A percentile compares a stretch with the other conserved stretches of the same genome.
These are phyloP conservation scores for Panulirus ornatus DNA, from an alignment of 1,140 invertebrate genomes.

Conservation along the genomic window DNA sequence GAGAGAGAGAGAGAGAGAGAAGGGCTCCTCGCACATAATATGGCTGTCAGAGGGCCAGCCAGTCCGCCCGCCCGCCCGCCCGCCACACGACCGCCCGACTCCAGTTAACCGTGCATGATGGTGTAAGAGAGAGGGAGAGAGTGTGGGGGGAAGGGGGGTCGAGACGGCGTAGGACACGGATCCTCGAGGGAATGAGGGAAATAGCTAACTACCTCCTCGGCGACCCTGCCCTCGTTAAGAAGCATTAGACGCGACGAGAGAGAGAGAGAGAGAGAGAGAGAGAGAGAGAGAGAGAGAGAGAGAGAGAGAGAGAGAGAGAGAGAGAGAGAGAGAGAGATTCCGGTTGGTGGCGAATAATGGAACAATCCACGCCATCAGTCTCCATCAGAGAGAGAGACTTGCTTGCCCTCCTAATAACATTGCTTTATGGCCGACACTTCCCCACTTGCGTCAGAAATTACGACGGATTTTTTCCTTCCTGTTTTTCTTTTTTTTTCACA, in stretches of 20 bases:
- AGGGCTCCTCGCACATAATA: too few species aligned
- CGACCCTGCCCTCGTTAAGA: too few species aligned
- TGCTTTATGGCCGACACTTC: conserved; percentile 22
- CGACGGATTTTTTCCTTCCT: too few species aligned
- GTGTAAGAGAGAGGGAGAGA: not conserved
- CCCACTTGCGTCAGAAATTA: conserved; percentile 29
- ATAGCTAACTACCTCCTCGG: too few species aligned
- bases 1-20: not conserved
- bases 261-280: not conserved
- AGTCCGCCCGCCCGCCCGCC: too few species aligned
- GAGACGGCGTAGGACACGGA: too few species aligned
- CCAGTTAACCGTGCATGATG: too few species aligned
- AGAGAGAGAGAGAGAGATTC: too few species aligned
- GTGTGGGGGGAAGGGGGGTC: not conserved
- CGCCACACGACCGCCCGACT: not conserved
- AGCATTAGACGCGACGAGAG: not conserved
- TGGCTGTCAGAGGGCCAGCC: too few species aligned
- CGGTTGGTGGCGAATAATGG: not conserved
- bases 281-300: not conserved
- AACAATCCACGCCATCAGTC: not conserved
- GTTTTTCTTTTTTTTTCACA: conserved; percentile 21
- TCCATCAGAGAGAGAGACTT: not conserved
- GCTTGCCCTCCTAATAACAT: conserved; percentile 8
- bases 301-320: not conserved
- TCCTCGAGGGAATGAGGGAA: too few species aligned